Evolutionary conservation across 1,140 invertebrate species (phyloP), one percentile per base, ranked within the genome.

Genomic region (Sogatella furcifera): DNA sequence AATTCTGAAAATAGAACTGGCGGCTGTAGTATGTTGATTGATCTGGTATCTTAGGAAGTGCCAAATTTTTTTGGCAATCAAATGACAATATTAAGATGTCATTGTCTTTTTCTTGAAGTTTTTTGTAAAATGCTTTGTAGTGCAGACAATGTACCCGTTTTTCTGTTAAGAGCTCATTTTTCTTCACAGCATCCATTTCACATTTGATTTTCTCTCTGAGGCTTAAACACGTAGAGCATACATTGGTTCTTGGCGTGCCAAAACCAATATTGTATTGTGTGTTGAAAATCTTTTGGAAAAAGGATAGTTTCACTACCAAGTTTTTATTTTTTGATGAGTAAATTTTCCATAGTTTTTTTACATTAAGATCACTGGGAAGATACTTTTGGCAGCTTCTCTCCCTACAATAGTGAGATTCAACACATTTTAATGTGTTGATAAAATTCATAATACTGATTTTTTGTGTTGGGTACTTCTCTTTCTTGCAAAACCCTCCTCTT

Each of bases 1-100:
- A 71, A 62, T 73, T 74, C 53, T 73, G 69, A 19, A 67, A 60
- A 58, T 73, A 72, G 5, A 72, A 13, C 56, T 74, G 68, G 15
- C 69, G 56, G 5, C 38, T 61, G 64, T 73, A 74, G 58, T 74
- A 75, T 1, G 70, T 62, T 21, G 61, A 15, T 44, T 71, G 70
- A 62, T 69, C 68, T 44, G 65, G 62, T 10, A 71, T 41, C 67
- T 68, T 68, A 13, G 69, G 70, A 15, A 72, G 34, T 13, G 59
- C 49, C 34, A 63, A 59, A 60, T 73, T 73, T 68, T 74, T 74
- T 66, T 74, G n/a, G 69, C 69, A 74, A 60, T 75, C 72, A 64
- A 70, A 74, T n/a, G 63, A 67, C 19, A 46, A 46, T 15, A 46
- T 46, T 46, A 15, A 15, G 44, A 19, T 46, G 44, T 19, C n/a